These are phyloP conservation scores for Nematostella vectensis DNA, from an alignment of 92 coral and sea anemone species.

Conservation along the genomic window DNA sequence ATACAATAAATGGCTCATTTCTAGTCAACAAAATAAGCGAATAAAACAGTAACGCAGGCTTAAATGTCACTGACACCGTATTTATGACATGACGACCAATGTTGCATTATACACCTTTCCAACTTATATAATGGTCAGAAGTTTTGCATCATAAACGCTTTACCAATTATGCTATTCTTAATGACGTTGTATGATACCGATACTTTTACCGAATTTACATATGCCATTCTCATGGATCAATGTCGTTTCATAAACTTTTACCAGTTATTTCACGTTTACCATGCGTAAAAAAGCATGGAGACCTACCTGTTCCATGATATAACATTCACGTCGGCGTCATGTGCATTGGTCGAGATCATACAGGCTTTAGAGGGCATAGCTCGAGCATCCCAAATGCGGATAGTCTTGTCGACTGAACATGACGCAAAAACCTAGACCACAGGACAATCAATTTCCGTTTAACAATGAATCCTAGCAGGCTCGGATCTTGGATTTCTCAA, in stretches of 20 bases:
- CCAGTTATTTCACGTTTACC: too few relatives aligned
- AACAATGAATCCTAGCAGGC: not conserved
- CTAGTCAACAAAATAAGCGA: conserved; percentile 37
- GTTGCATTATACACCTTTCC: not conserved
- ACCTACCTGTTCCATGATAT: conserved; percentile 93
- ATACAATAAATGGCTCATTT: conserved; percentile 88
- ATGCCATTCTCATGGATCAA: too few relatives aligned
- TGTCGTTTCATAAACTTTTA: too few relatives aligned
- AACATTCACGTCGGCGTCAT: conserved; percentile 92
- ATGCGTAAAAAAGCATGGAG: too few relatives aligned
- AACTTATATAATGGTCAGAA: too few relatives aligned
- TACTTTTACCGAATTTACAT: too few relatives aligned
- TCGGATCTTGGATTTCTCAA: not conserved
- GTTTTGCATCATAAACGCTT: too few relatives aligned
- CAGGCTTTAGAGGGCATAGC: conserved; percentile 90
- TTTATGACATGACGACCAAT: too few relatives aligned
- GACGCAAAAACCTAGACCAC: conserved; percentile 82
- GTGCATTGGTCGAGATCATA: conserved; percentile 86
- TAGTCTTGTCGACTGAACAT: conserved; percentile 84
- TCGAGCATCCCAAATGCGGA: conserved; percentile 91
- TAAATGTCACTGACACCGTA: too few relatives aligned
- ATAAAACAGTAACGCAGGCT: not conserved
- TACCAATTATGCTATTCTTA: too few relatives aligned
- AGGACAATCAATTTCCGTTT: too few relatives aligned
- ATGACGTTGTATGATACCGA: too few relatives aligned